These are phyloP conservation scores for Rattus norvegicus DNA, from an alignment of 2,113 vertebrate genomes.

Conservation along the genomic window DNA sequence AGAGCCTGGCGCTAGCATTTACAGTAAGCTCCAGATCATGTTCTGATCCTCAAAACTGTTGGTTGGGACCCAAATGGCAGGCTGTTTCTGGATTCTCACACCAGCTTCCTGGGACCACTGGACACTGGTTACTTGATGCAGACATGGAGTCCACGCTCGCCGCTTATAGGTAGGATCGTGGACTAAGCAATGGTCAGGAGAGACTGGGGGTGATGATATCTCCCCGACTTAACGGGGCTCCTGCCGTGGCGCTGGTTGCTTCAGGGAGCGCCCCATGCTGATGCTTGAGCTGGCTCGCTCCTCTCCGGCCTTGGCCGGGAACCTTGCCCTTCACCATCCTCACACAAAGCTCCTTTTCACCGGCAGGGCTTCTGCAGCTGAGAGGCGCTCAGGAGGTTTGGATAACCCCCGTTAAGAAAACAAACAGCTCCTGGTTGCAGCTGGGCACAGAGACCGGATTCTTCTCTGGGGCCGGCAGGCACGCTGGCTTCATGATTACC, in stretches of 20 bases:
- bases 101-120: not conserved
- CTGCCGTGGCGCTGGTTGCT: not conserved
- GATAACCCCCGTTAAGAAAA: constrained; percentile 70
- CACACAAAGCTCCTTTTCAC: constrained; percentile 73
- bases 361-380: not conserved
- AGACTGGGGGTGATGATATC: not conserved
- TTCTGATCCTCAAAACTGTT: not conserved
- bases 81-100: not conserved
- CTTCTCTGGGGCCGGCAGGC: not conserved
- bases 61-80: not conserved
- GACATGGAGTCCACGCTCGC: not conserved
- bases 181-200: not conserved
- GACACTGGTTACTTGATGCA: not conserved
- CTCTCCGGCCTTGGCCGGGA: not conserved
- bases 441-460: constrained; percentile 65
- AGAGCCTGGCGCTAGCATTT: not conserved
- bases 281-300: not conserved
- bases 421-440: constrained; percentile 56
- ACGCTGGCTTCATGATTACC: no score
- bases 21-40: not conserved
- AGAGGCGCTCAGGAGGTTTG: constrained; percentile 39
- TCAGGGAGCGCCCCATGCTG: not conserved
- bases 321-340: not conserved
- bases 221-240: not conserved
- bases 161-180: not conserved